These are phyloP conservation scores for Unio pictorum DNA, from an alignment of 2,888 invertebrate genomes.

Conservation along the genomic window DNA sequence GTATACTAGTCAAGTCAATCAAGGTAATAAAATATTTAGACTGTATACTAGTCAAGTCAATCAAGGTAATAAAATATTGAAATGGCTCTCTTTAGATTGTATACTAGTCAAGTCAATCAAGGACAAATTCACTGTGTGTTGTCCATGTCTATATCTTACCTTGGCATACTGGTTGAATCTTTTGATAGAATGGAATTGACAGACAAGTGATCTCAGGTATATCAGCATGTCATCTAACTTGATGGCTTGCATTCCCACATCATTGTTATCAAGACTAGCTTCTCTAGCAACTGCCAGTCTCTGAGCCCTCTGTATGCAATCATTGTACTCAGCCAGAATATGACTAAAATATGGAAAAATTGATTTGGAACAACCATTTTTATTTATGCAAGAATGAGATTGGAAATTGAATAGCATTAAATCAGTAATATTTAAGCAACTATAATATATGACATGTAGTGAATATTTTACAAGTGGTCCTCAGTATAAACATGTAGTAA, in stretches of 20 bases:
- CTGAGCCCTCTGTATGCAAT: conserved; percentile 64
- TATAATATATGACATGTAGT: no score
- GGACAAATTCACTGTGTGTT: no score
- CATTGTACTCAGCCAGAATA: conserved; percentile 68
- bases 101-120: no score
- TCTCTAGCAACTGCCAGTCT: conserved; percentile 63
- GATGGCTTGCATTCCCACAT: conserved; percentile 49
- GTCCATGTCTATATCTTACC: conserved; percentile 42
- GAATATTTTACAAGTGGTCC: no score
- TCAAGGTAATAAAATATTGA: no score
- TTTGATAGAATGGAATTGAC: conserved; percentile 65
- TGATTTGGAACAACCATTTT: neutral
- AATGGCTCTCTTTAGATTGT: no score
- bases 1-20: no score
- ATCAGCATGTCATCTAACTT: conserved; percentile 69
- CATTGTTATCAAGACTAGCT: conserved; percentile 49
- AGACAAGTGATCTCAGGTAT: conserved; percentile 69
- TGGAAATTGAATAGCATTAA: no score
- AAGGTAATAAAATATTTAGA: no score
- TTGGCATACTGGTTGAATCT: conserved; percentile 65
- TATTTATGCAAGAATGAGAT: neutral
- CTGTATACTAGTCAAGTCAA: no score
- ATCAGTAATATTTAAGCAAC: no score
- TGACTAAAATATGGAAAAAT: conserved; percentile 49
- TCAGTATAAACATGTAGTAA: no score